Evolutionary conservation across 2,888 invertebrate genomes (phyloP).

Genomic region (Thysanoteuthis rhombus): DNA sequence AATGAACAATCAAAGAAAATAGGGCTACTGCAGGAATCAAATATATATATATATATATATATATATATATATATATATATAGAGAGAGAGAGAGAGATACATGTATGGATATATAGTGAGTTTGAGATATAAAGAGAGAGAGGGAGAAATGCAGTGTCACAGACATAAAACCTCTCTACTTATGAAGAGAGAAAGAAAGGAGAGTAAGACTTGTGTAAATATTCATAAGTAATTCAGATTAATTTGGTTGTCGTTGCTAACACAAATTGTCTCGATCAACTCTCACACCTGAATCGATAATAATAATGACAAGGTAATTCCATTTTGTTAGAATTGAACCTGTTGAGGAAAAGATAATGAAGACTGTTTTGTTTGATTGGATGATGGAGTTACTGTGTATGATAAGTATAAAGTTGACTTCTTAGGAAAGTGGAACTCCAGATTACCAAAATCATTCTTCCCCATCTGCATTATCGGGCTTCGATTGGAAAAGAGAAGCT

Average conservation of each 20-base stretch:
- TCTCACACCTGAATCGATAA: not conserved
- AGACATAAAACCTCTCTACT: too few species aligned
- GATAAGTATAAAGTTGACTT: not conserved
- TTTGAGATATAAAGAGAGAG: too few species aligned
- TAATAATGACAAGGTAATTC: not conserved
- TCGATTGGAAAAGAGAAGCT: not conserved
- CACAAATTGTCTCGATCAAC: not conserved
- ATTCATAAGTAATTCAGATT: not conserved
- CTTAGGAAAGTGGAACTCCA: not conserved
- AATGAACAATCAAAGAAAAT: too few species aligned
- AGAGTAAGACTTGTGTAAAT: not conserved
- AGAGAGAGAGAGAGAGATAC: too few species aligned
- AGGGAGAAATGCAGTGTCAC: too few species aligned
- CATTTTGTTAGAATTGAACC: not conserved
- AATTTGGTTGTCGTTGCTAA: not conserved
- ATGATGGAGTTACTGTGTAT: not conserved
- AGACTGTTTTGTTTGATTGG: not conserved
- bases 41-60: too few species aligned
- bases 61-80: too few species aligned
- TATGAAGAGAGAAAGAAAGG: too few species aligned
- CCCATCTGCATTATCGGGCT: not conserved
- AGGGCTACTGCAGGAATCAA: too few species aligned
- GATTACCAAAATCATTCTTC: not conserved
- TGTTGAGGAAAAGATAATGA: not conserved
- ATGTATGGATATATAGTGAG: too few species aligned